Evolutionary conservation across 2,888 invertebrate genomes (phyloP).

Genomic region (Pasiphila rectangulata): DNA sequence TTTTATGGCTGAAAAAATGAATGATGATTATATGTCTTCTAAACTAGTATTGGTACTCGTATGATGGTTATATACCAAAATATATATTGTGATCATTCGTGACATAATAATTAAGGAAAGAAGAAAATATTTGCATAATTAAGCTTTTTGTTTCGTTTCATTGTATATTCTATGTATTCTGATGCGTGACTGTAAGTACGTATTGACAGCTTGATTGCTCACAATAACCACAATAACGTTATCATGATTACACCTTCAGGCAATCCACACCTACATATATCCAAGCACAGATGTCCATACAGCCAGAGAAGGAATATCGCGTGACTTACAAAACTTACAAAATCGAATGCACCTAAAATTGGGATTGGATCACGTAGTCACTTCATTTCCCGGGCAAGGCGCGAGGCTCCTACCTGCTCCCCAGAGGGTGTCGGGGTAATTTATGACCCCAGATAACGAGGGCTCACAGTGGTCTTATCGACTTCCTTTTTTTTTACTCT

Average conservation of each 20-base stretch:
- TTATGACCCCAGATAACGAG: conserved; percentile 79
- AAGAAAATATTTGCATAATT: too few species aligned
- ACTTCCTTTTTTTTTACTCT: conserved; percentile 71
- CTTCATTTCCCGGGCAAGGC: conserved; percentile 66
- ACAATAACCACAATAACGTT: conserved; percentile 11
- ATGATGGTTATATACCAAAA: too few species aligned
- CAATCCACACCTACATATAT: conserved; percentile 23
- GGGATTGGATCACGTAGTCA: conserved; percentile 80
- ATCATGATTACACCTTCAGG: conserved; percentile 16
- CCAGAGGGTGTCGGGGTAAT: conserved; percentile 74
- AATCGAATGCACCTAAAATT: conserved; percentile 75
- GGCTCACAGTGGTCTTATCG: conserved; percentile 76
- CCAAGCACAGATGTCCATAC: conserved; percentile 25
- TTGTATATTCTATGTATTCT: too few species aligned
- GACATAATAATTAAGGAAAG: too few species aligned
- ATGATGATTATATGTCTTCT: too few species aligned
- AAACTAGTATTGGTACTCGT: too few species aligned
- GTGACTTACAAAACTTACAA: conserved; percentile 53
- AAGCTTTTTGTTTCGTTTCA: too few species aligned
- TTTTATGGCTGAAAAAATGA: too few species aligned
- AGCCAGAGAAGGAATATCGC: conserved; percentile 40
- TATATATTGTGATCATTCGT: too few species aligned
- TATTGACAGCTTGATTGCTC: conserved; percentile 15
- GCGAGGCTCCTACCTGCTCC: conserved; percentile 61
- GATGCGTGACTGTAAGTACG: too few species aligned